phyloP scores from a whole-genome alignment of 2,113 vertebrate species.

The Ailurus styani region DNA sequence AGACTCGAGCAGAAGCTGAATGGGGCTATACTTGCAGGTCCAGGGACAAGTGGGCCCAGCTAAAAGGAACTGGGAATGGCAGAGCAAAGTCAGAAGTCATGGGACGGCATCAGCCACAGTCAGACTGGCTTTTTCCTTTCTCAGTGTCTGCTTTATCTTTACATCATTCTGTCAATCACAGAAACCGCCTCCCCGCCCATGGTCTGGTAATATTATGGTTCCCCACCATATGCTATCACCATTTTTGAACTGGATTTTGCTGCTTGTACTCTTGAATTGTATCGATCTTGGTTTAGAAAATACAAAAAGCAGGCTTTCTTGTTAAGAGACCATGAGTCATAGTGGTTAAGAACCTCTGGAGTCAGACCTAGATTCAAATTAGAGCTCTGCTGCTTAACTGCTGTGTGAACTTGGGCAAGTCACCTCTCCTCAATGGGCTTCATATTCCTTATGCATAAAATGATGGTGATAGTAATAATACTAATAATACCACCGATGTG shows the following conservation, averaged over 20 bases:
- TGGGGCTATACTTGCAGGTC: background rate
- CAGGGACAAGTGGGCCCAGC: background rate
- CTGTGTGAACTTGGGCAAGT: background rate
- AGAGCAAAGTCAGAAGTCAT: background rate
- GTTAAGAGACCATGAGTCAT: background rate
- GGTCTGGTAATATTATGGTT: background rate
- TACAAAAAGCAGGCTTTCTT: background rate
- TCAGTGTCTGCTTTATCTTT: background rate
- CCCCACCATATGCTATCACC: background rate
- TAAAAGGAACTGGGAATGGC: background rate
- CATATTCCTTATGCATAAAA: background rate
- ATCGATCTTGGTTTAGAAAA: background rate
- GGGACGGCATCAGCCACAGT: too few species aligned
- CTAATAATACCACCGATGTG: background rate
- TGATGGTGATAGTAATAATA: background rate
- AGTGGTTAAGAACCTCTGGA: background rate
- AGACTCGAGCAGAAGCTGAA: background rate
- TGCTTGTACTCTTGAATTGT: background rate
- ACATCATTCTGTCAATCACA: background rate
- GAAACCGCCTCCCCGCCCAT: background rate
- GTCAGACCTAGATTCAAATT: background rate
- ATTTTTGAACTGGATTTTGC: background rate
- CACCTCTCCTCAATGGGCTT: background rate
- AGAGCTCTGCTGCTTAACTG: background rate
- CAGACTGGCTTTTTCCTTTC: background rate